Conservation (phyloP, 2,797 vertebrate species). For the Ctenopoma multispine region DNA sequence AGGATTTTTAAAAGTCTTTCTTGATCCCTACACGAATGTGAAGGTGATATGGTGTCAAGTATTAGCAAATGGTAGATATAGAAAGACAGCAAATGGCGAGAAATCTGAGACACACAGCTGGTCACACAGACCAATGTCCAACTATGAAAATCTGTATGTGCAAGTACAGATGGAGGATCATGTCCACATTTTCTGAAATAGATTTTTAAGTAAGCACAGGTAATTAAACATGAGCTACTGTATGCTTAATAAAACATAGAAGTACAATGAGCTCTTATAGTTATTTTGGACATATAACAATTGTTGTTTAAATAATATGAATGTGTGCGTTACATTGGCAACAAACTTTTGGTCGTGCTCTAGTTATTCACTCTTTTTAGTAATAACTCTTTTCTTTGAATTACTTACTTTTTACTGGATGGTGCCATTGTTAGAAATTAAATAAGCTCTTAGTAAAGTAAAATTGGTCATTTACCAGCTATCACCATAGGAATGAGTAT, state of each 20-base stretch:
- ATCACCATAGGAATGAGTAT: no score
- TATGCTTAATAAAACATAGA: not conserved
- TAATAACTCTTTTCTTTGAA: no score
- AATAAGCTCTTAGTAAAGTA: no score
- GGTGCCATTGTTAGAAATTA: no score
- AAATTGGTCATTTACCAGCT: no score
- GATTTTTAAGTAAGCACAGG: not conserved
- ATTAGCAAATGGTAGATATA: slow-evolving; percentile 77
- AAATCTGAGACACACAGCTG: slow-evolving; percentile 70
- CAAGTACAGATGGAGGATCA: slow-evolving; percentile 16
- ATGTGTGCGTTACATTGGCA: no score
- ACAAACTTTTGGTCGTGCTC: no score
- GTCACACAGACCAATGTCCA: slow-evolving; percentile 52
- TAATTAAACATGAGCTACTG: not conserved
- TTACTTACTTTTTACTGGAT: no score
- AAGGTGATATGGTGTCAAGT: slow-evolving; percentile 72
- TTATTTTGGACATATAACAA: no score
- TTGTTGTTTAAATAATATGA: no score
- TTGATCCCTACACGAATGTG: slow-evolving; percentile 43
- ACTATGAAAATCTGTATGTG: slow-evolving; percentile 35
- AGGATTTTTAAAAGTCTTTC: slow-evolving; percentile 26
- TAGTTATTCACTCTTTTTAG: no score
- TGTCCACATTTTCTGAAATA: no score
- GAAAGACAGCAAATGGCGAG: slow-evolving; percentile 69
- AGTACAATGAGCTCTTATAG: not conserved